Conservation (phyloP, 2,888 invertebrate genomes). For the Calephelis perditalis region DNA sequence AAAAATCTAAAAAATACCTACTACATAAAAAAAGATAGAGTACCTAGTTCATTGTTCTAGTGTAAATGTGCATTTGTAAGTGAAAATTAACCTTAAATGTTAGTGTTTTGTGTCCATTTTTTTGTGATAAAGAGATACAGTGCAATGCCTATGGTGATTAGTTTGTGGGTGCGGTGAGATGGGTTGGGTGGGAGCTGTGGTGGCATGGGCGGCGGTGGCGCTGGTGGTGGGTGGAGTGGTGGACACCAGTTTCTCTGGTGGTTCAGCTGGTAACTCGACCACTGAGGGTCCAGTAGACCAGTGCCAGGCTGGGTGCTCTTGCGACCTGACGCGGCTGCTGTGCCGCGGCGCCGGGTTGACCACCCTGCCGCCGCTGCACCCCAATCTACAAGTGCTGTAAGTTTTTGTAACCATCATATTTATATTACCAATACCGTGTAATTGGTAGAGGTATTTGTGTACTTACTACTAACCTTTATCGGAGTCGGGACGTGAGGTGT, state of each 20-base stretch:
- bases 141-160: background rate
- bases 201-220: conserved; percentile 1
- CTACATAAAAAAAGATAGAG: background rate
- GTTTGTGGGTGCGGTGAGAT: background rate
- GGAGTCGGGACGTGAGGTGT: no score
- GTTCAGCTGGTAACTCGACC: conserved; percentile 34
- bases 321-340: conserved; percentile 43
- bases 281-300: conserved; percentile 31
- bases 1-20: background rate
- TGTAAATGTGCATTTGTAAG: background rate
- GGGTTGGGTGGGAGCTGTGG: background rate
- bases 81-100: no score
- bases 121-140: background rate
- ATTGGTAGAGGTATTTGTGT: no score
- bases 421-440: no score
- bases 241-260: conserved; percentile 68
- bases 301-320: conserved; percentile 40
- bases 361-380: conserved; percentile 50
- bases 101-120: no score
- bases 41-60: background rate
- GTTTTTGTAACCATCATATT: conserved; percentile 27
- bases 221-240: conserved; percentile 19
- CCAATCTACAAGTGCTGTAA: conserved; percentile 46
- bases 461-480: no score
- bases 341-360: conserved; percentile 51